Evolutionary conservation across 2,888 invertebrate species (phyloP).

Genomic region (Eupithecia dodoneata): DNA sequence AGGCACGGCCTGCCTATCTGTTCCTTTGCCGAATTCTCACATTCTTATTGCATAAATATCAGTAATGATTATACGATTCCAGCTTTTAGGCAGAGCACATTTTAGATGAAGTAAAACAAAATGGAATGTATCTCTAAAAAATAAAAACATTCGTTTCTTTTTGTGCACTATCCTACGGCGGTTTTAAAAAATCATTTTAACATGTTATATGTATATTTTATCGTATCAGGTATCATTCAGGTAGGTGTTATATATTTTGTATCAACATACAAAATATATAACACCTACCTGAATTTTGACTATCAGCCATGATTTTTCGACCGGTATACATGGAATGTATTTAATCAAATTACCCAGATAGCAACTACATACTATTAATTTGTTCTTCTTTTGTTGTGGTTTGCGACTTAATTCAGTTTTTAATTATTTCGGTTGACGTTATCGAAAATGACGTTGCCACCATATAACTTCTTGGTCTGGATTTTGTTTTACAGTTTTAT

Average conservation of each 20-base stretch:
- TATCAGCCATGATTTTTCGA: neutral
- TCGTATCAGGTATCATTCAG: too few relatives aligned
- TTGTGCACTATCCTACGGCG: neutral
- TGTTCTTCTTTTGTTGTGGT: neutral
- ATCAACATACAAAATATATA: neutral
- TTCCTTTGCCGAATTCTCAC: conserved; percentile 21
- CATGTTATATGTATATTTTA: neutral
- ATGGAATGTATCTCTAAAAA: neutral
- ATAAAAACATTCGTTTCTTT: neutral
- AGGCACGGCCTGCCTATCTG: conserved; percentile 34
- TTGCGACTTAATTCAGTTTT: neutral
- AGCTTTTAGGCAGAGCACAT: neutral
- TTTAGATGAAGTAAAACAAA: neutral
- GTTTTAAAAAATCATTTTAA: neutral
- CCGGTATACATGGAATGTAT: neutral
- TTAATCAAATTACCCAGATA: neutral
- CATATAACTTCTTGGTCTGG: neutral
- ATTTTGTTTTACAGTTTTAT: conserved; percentile 1
- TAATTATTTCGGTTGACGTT: neutral
- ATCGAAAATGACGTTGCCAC: neutral
- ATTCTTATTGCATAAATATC: conserved; percentile 7
- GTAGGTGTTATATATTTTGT: too few relatives aligned
- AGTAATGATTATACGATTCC: neutral
- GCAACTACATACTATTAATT: neutral
- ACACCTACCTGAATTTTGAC: neutral